Evolutionary conservation across 2,113 vertebrate genomes (phyloP), one percentile per base, ranked within the genome.

Genomic region (Cisticola juncidis): DNA sequence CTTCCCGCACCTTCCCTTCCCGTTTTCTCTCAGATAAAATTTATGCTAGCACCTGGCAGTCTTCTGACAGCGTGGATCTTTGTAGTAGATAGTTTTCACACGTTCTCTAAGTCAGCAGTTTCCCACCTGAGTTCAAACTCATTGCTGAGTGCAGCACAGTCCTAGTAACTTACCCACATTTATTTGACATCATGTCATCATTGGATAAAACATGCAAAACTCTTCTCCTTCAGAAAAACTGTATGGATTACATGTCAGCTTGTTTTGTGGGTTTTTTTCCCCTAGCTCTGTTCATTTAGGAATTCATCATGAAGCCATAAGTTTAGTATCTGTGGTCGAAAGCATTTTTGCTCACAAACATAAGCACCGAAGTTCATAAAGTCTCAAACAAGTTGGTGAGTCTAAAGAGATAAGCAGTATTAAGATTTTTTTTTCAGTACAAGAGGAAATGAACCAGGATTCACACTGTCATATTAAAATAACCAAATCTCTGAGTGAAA

Each of bases 401-500:
- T 68, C 16, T 91, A 79, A 84, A 64, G 33, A 81, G 40, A 70
- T 53, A 85, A 70, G 35, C 21, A 81, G 20, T 5, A 33, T 56
- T 70, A 66, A 65, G 48, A 42, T 24, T 31, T n/a, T 79, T 74
- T 83, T 58, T 69, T 36, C 51, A 54, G 25, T 31, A 71, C 40
- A 81, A 28, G 31, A 64, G 8, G n/a, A 93, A 88, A 45, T 71
- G 8, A 91, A 60, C 35, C 28, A 65, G 42, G 19, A 19, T 83
- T 90, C 58, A 45, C 28, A 57, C 28, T 65, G 71, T 77, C 79
- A 58, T 61, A 61, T 88, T 94, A 86, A 94, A 94, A 90, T 81
- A 89, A 66, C 9, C 47, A 84, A 87, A 96, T 92, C 51, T 92
- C 62, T 73, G 35, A 93, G 66, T 77, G 54, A 80, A 94, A 93